Base-by-base conservation (phyloP, 2,797 vertebrate genomes). In the Enteromius radiatus region DNA sequence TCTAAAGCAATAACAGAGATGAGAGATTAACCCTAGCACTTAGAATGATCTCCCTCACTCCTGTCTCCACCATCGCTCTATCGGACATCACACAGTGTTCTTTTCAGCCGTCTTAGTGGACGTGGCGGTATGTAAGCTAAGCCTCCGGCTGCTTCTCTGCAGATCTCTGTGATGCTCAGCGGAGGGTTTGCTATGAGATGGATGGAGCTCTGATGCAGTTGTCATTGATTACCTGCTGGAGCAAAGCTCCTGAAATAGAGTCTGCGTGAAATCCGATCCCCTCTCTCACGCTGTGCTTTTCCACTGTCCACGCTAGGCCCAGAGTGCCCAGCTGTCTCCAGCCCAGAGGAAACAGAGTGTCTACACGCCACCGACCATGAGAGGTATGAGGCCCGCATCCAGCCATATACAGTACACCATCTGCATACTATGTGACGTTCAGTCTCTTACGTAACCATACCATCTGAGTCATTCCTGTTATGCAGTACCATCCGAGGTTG, bases 291-390 rank as follows among this genome's bases (percentile, higher is more conserved):
- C 21, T 71, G 63, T 85, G 84, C 84, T 77, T 78, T 67, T 69
- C 85, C 83, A 83, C 63, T 87, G 84, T 88, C 87, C 82, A 15
- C 10, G 33, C 5, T 91, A 95, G 95, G 90, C 88, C 59, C 92
- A 95, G 93, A 95, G 88, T 0, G 90, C 91, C 17, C 89, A 89
- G 84, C 82, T 88, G 73, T 95, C 96, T 71, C 94, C 95, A 63
- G 95, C 96, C 88, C 96, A 96, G 84, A 94, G 95, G 93, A 96
- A 96, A 93, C 95, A 95, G 90, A 96, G 95, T 0, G 95, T 96
- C 78, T 97, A 94, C 83, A 93, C 95, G 7, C 91, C 95, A 0
- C 96, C 96, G 0, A 86, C 95, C 82, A 94, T 96, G 92, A 96
- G 96, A 96, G 96, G 96, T 97, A 87, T 17, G 61, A 64, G 61